A percentile compares a stretch with the other conserved stretches of the same genome.
Conservation (phyloP, 2,888 invertebrate species). For the Nephrocerus scutellatus region DNA sequence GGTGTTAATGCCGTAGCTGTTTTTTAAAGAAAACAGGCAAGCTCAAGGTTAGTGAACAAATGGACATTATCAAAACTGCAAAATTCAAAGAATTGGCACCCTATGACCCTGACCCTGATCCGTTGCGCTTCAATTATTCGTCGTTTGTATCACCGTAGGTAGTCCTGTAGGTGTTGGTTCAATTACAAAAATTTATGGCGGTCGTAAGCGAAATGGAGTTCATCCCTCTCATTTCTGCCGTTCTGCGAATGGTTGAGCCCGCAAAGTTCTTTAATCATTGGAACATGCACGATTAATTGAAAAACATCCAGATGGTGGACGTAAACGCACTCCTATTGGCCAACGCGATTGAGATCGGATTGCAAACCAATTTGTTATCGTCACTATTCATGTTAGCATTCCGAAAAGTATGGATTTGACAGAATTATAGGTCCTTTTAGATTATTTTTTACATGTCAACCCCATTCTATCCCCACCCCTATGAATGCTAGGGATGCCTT, state of each 20-base stretch:
- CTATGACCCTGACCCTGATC: constrained; percentile 89
- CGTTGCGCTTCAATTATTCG: constrained; percentile 91
- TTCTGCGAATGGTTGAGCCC: constrained; percentile 64
- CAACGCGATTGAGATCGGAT: constrained; percentile 96
- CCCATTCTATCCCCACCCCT: no score
- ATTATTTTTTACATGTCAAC: no score
- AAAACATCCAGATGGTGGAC: constrained; percentile 82
- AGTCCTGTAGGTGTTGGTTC: constrained; percentile 94
- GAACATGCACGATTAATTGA: constrained; percentile 90
- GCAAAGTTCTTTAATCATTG: constrained; percentile 88
- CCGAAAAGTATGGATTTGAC: no score
- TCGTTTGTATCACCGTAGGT: constrained; percentile 91
- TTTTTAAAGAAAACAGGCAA: constrained; percentile 97
- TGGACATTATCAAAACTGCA: constrained; percentile 94
- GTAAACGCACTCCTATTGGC: constrained; percentile 82
- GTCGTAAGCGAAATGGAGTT: constrained; percentile 92
- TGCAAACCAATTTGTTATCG: constrained; percentile 92
- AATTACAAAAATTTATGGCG: constrained; percentile 94
- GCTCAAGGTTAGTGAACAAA: constrained; percentile 95
- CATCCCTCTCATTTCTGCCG: constrained; percentile 92
- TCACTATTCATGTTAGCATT: no score
- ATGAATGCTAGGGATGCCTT: no score
- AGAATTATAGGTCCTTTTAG: no score
- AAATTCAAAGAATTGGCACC: constrained; percentile 96
- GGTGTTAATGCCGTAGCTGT: constrained; percentile 92